Base-by-base conservation (phyloP, 2,888 invertebrate species). In the Ichneumon xanthorius region DNA sequence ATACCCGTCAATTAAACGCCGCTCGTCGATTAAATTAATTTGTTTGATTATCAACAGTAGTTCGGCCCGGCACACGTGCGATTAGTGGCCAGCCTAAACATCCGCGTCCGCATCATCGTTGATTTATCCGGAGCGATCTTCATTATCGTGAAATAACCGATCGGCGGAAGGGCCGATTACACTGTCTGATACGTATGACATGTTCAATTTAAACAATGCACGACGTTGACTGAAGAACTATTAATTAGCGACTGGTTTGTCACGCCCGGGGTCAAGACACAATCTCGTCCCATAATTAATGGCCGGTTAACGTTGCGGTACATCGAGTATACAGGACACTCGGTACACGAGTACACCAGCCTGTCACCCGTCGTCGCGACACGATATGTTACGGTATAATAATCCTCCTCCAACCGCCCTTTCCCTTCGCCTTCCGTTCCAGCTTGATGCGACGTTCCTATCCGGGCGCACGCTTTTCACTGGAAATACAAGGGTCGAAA, bases 211-310 rank as follows among this genome's bases (percentile, higher is more conserved):
- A 50, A 76, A 65, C 65, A 22, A 63, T 26, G 14, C 37, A 7
- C 22, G 30, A 40, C 22, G 68, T 81, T 81, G 58, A 65, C 48
- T 11, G 75, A 81, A 81, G 63, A 81, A 76, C 75, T 45, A 30
- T 81, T 50, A 58, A 68, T 68, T 68, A 68, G 58, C 70, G 61
- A 70, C 50, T 45, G 40, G 45, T 37, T 19, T 55, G 55, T 68
- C 53, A 37, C 58, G 67, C 30, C 55, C 6, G 22, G 55, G n/a
- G 55, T 80, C 67, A 63, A 61, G 75, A 81, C 70, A 70, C 50
- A 30, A 81, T 76, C 81, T 76, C 70, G 76, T 81, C 37, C 53
- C 58, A 61, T 81, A 76, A 76, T 70, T 76, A 70, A 81, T 81
- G 30, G 70, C 61, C 70, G 50, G 70, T 81, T 63, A 63, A 70